A percentile compares a stretch with the other conserved stretches of the same genome.
Conservation (phyloP, 1,140 invertebrate species). For the Drosophila triauraria region DNA sequence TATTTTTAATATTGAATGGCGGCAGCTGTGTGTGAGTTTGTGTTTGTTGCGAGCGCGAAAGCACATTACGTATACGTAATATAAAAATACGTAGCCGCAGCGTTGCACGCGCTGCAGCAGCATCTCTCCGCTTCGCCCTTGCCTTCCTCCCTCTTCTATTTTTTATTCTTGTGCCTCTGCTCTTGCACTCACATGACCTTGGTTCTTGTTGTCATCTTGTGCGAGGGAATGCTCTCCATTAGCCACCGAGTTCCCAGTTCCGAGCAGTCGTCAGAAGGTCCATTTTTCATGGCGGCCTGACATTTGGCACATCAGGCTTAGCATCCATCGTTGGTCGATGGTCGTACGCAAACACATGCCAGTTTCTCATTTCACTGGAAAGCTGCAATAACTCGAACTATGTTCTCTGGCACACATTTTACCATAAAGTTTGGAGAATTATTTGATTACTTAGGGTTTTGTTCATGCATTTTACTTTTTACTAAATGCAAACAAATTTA, state of each 20-base stretch:
- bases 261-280: constrained; percentile 22
- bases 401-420: background rate
- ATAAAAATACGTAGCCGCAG: constrained; percentile 36
- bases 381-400: background rate
- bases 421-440: background rate
- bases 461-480: background rate
- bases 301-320: constrained; percentile 37
- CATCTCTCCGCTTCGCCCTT: constrained; percentile 12
- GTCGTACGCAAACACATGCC: background rate
- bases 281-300: constrained; percentile 31
- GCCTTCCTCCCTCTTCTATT: constrained; percentile 1
- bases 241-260: constrained; percentile 8
- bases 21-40: constrained; percentile 20
- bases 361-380: constrained; percentile 17
- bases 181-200: constrained; percentile 65
- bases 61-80: constrained; percentile 62
- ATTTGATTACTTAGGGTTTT: background rate
- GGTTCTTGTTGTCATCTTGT: constrained; percentile 49
- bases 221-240: constrained; percentile 48
- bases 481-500: background rate
- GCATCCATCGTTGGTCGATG: constrained; percentile 28
- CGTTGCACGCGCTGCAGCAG: constrained; percentile 49
- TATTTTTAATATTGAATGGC: constrained; percentile 76
- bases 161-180: background rate
- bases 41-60: constrained; percentile 7